Evolutionary conservation across 2,888 invertebrate genomes (phyloP), one percentile per base, ranked within the genome.

Genomic region (Acheta domesticus): DNA sequence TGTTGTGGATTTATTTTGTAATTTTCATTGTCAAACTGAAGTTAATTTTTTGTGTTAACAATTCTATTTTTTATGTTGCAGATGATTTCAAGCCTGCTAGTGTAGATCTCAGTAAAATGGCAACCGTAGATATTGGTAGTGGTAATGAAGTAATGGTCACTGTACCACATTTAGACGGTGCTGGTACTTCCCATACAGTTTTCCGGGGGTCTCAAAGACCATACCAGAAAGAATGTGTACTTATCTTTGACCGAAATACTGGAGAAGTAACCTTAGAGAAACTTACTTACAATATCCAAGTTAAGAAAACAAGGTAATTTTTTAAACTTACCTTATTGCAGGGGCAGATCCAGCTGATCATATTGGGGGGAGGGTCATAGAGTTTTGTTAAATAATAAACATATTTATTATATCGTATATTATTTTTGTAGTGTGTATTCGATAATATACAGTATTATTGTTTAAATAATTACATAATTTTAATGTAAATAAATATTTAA

Each of bases 11-110:
- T 36, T 36, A 36, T 36, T 36, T 36, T 36, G 36, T 5, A 36
- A 36, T 36, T 36, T 36, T 36, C 36, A 36, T 36, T 36, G 36
- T 4, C 5, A 36, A 36, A 36, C 36, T 36, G 5, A 36, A 36
- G 36, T 36, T 36, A 4, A 36, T 36, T 36, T 36, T 36, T 36
- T 36, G 11, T 62, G 3, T n/a, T 62, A 5, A 62, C 1, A 19
- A 12, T 14, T 5, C 16, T 62, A 19, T 62, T 62, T 62, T 62
- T 62, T 62, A 0, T 36, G 2, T 36, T 36, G 36, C 62, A 62
- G 62, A 62, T 94, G 98, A 98, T 88, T 98, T 98, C 87, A 98
- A 98, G 87, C 98, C 98, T 83, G 98, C 98, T n/a, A 98, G 97
- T 84, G 96, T 98, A 79, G 98, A 98, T 87, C 93, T 94, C 76